Conservation (phyloP, 2,888 invertebrate species). For the Xestoiulus laeticollis region DNA sequence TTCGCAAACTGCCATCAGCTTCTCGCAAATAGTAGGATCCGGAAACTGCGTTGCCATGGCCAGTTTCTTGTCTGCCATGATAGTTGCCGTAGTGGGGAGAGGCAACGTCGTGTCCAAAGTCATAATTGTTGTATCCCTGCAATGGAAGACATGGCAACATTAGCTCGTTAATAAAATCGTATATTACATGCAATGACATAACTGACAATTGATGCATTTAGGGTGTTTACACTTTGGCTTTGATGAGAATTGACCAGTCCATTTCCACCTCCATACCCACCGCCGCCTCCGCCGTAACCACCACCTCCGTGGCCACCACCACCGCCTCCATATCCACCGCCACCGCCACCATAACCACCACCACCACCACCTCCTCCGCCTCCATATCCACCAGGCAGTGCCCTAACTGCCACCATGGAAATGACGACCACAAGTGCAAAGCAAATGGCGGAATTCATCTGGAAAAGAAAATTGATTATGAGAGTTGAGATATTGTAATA, state of each 20-base stretch:
- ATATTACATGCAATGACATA: no score
- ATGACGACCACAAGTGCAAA: background rate
- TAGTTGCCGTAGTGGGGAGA: constrained; percentile 53
- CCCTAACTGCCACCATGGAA: background rate
- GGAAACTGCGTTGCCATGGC: constrained; percentile 46
- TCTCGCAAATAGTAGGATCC: constrained; percentile 52
- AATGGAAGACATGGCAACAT: background rate
- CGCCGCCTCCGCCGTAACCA: no score
- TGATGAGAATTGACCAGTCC: no score
- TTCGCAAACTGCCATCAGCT: no score
- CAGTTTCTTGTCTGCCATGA: constrained; percentile 51
- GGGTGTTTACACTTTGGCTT: background rate
- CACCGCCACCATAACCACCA: background rate
- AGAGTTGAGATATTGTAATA: no score
- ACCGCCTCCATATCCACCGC: no score
- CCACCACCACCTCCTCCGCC: constrained; percentile 14
- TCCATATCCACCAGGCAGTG: background rate
- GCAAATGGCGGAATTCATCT: background rate
- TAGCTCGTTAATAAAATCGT: no score
- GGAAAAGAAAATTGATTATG: constrained; percentile 2
- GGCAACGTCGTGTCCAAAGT: constrained; percentile 53
- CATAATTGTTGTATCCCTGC: constrained; percentile 41
- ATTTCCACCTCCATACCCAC: no score
- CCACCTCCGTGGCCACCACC: no score
- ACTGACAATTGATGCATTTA: background rate